Base-by-base conservation (phyloP, 2,888 invertebrate species). In the Holacanthella duospinosa region DNA sequence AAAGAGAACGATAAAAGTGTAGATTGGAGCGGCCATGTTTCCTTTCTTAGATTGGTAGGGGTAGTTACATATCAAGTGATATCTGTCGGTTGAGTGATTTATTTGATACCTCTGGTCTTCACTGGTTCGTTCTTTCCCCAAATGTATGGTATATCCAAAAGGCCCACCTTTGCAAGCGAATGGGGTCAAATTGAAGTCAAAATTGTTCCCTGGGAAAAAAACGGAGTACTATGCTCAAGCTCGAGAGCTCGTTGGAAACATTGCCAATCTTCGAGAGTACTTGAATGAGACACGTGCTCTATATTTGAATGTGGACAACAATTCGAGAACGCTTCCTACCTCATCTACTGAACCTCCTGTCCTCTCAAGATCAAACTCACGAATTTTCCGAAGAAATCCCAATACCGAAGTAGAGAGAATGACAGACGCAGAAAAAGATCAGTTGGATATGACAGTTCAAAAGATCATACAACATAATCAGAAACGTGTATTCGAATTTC, bases 391-490 rank as follows among this genome's bases (percentile, higher is more conserved):
- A 6, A 36, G 36, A 16, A 9, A 48, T 48, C 19, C 21, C 4
- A 9, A n/a, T n/a, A 48, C 6, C 21, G 19, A 4, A n/a, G 19
- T 4, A 48, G 48, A 48, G 19, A 43, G 78, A 56, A 89, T 95
- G 88, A 85, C 86, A 0, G 93, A 94, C 74, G 79, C 82, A 0
- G 91, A 94, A 74, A 81, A 93, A 57, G 90, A 93, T 76, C 83
- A 91, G 75, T 88, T 95, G 71, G 95, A 95, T 75, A 79, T 82
- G 0, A 88, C 88, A 61, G 89, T 92, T 0, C 89, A 92, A 75
- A 84, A 85, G 70, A 89, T 93, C 68, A 87, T 94, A 66, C 86
- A 84, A 73, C 84, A 84, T 21, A 93, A 92, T 77, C 86, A 86
- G 1, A 85, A 86, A 71, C 80, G 88, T 60, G 81, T 94, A 55